These are phyloP conservation scores for Lerista edwardsae DNA, from an alignment of 2,797 vertebrate genomes.

Conservation along the genomic window DNA sequence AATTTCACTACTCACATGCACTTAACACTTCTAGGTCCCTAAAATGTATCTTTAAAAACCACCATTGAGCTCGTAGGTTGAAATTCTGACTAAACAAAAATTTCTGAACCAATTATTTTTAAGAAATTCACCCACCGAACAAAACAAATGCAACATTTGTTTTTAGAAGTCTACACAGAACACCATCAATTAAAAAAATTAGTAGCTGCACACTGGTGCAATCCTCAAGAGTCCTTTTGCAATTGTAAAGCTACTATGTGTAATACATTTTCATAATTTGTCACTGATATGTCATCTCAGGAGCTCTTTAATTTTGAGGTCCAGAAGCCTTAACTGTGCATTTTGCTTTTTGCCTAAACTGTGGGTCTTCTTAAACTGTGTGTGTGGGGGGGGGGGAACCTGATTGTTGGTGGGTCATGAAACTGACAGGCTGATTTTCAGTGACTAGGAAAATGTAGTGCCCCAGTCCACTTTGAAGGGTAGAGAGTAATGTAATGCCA, in stretches of 20 bases:
- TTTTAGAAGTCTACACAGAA: background rate
- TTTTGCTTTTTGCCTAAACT: no score
- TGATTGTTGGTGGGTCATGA: no score
- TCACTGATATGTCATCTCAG: background rate
- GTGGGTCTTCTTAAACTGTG: no score
- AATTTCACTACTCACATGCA: background rate
- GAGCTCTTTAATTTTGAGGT: no score
- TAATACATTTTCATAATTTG: background rate
- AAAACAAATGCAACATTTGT: constrained; percentile 23
- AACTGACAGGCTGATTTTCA: no score
- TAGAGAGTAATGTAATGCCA: no score
- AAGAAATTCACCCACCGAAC: background rate
- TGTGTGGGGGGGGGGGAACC: no score
- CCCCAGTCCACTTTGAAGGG: no score
- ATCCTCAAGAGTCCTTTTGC: constrained; percentile 7
- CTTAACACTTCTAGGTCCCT: background rate
- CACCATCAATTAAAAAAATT: background rate
- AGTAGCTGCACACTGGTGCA: background rate
- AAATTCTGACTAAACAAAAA: constrained; percentile 33
- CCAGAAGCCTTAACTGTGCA: no score
- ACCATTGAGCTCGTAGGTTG: background rate
- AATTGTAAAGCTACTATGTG: background rate
- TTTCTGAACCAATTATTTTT: constrained; percentile 9
- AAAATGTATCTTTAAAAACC: accelerated
- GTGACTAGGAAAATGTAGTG: no score